Percentiles rank a stretch among this genome's conserved stretches.
phyloP scores from a whole-genome alignment of 2,113 vertebrate genomes.

The Caranx ignobilis region DNA sequence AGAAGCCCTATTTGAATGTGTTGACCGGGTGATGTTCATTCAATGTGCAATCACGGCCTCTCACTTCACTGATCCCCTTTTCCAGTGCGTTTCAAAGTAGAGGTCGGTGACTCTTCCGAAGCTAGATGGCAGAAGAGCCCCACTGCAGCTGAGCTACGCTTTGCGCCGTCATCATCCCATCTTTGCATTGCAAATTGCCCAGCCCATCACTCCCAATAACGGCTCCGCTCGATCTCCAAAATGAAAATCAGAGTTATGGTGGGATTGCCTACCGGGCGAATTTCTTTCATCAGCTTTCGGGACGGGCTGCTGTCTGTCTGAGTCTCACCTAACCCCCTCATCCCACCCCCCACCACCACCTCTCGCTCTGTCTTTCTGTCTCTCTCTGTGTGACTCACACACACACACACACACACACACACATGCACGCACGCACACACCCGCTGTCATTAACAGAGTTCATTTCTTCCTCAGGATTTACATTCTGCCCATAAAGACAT shows the following conservation, averaged over 20 bases:
- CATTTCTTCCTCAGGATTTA: constrained; percentile 58
- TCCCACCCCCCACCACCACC: neutral
- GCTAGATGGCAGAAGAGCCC: constrained; percentile 83
- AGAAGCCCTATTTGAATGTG: constrained; percentile 26
- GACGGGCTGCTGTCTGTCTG: constrained; percentile 51
- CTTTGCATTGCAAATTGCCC: constrained; percentile 78
- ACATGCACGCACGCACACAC: constrained; percentile 22
- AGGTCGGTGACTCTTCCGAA: constrained; percentile 72
- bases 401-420: neutral
- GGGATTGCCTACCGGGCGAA: constrained; percentile 63
- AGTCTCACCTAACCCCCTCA: constrained; percentile 34
- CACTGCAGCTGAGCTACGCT: constrained; percentile 67
- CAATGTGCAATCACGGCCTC: constrained; percentile 40
- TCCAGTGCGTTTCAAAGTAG: constrained; percentile 30
- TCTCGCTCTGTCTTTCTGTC: neutral
- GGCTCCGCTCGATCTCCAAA: constrained; percentile 66
- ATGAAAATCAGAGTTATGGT: constrained; percentile 75
- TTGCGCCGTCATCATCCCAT: constrained; percentile 71
- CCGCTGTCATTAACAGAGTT: constrained; percentile 62
- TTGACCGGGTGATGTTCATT: constrained; percentile 24
- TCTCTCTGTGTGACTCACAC: neutral
- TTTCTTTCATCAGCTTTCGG: constrained; percentile 72
- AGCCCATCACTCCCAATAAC: constrained; percentile 69
- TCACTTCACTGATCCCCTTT: constrained; percentile 13
- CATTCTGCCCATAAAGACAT: constrained; percentile 44